Evolutionary conservation across 2,797 vertebrate genomes (phyloP), one percentile per base, ranked within the genome.

Genomic region (Vultur gryphus): DNA sequence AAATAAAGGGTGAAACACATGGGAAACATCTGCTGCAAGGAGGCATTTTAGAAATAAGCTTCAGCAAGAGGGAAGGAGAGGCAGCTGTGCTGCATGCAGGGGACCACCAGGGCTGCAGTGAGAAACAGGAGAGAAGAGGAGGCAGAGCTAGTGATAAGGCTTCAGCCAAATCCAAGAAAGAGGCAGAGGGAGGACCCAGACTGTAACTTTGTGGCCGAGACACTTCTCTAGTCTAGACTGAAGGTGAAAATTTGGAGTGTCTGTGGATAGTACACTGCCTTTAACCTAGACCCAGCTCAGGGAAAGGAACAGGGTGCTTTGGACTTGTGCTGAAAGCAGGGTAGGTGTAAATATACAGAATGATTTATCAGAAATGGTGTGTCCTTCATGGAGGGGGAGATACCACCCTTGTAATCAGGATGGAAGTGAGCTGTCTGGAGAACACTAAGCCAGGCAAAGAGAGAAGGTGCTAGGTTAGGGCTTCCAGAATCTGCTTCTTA

Each of bases 21-120:
- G 93, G 78, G 64, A 92, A 93, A 85, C 90, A 92, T 95, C 95
- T 94, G 90, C 73, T 92, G n/a, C 15, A 44, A 70, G 87, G 48
- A 89, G 65, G 29, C 39, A 39, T 79, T 93, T 95, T 87, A 89
- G 75, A 87, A 90, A 78, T 77, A 89, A 92, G 26, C 19, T 70
- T 95, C 79, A 83, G 71, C 44, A 87, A 62, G 67, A 84, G 43
- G 64, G 52, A 69, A 88, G 51, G 69, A 81, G 55, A 67, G 87
- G 88, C 90, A 87, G 71, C 88, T 90, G 66, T 57, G 39, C 46
- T 51, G 46, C 10, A 1, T 44, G 43, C 31, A 13, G 67, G 48
- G 58, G 84, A 81, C 91, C 79, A 89, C 78, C 94, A 57, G 78
- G 43, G 49, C 80, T 94, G 67, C 57, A 37, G 43, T 48, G 78